phyloP scores from a whole-genome alignment of 2,797 vertebrate genomes.

The Neosilurus mollespiculum region DNA sequence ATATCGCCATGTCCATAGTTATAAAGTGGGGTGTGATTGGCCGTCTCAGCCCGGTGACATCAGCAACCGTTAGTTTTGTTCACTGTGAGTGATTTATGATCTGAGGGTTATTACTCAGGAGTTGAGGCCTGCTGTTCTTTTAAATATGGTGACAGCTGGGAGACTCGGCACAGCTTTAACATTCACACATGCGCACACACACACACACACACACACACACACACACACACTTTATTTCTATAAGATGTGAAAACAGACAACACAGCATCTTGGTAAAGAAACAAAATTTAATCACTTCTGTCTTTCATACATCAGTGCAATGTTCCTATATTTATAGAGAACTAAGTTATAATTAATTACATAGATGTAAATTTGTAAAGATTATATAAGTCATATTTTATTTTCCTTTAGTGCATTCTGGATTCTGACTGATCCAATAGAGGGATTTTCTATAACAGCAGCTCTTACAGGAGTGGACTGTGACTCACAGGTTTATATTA shows the following conservation, averaged over 20 bases:
- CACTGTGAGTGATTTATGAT: constrained; percentile 56
- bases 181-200: constrained; percentile 52
- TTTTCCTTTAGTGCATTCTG: neutral
- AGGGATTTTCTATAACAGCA: neutral
- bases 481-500: neutral
- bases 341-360: neutral
- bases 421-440: neutral
- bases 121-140: constrained; percentile 52
- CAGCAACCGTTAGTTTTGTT: constrained; percentile 55
- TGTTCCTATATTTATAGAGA: neutral
- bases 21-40: constrained; percentile 3
- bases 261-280: neutral
- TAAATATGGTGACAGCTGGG: constrained; percentile 54
- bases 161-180: constrained; percentile 38
- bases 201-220: constrained; percentile 14
- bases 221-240: constrained; percentile 1
- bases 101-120: constrained; percentile 42
- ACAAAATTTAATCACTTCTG: neutral
- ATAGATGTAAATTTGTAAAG: neutral
- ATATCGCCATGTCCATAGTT: neutral
- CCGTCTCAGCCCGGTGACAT: constrained; percentile 32
- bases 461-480: neutral
- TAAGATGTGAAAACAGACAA: neutral
- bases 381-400: neutral
- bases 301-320: neutral